Base-by-base conservation (phyloP, 2,888 invertebrate species). In the Apamea monoglypha region DNA sequence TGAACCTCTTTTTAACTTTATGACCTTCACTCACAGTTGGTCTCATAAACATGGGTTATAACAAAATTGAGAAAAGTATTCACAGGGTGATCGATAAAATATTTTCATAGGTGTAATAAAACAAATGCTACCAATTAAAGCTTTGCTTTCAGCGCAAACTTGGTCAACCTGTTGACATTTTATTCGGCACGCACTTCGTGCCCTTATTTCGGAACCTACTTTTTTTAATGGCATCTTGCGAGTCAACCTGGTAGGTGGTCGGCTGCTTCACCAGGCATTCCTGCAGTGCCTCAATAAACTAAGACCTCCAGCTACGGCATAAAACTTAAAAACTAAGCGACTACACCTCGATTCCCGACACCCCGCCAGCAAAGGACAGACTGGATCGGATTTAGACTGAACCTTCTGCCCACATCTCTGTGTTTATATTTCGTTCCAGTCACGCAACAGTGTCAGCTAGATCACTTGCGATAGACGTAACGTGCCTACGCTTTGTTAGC, bases 371-470 rank as follows among this genome's bases (percentile, higher is more conserved):
- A 47, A 47, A 5, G 16, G 16, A 47, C 16, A 16, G 47, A 16
- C 16, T 16, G 47, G 16, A 47, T 16, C 50, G 18, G 50, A 40
- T 10, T 56, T 56, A 56, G 12, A 1, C 12, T 76, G 10, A 8
- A 47, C 68, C 87, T 85, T 85, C 84, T 87, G 68, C 10, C 0
- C 0, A 12, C 2, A 21, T 4, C 32, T n/a, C 1, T 10, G n/a
- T n/a, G 8, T 25, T 69, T n/a, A 81, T 78, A 78, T 76, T 74
- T 73, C 67, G 69, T 72, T 79, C 73, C 44, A 86, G 91, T 92
- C 94, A 94, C 95, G 94, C 95, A 92, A 94, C 88, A 87, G 86
- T 91, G 92, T 92, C 93, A 91, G 91, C 82, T 83, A 80, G 85
- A 89, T 90, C 80, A 83, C 74, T 83, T 84, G 89, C 90, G 92